Evolutionary conservation across 1,140 invertebrate species (phyloP), one percentile per base, ranked within the genome.

Genomic region (Tetraneura akinire): DNA sequence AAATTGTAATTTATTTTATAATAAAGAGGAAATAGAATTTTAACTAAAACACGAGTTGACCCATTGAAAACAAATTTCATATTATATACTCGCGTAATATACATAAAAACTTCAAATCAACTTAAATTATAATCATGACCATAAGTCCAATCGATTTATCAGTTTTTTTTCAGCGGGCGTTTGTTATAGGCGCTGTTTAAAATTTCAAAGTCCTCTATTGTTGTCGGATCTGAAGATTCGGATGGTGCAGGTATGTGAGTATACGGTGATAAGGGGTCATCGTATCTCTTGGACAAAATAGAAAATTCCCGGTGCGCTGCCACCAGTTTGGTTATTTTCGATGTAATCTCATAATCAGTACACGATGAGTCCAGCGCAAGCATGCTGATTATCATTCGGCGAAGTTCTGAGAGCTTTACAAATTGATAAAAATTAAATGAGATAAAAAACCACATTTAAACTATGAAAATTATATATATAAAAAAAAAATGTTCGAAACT

Each of bases 221-320:
- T 84, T 37, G 80, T 83, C 47, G 71, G 60, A 45, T 76, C 68
- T 4, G 70, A 74, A 6, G 51, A 60, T 18, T 78, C 74, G 37
- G 74, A 84, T 81, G 26, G 80, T 29, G 47, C 60, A 26, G 66
- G 81, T 37, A 55, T 2, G 47, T 60, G 70, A 57, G 23, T 16
- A 57, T 60, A 55, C 51, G 51, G 14, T 13, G 74, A 62, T 10
- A 84, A 29, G 9, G 83, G 83, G 42, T 84, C 83, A 47, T 83
- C 81, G 64, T 85, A 92, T 81, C 91, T 87, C 11, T 91, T 85
- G 0, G 91, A 92, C 0, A 93, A 89, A 82, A 91, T 86, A 1
- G 91, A 92, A 84, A 92, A 93, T 85, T 93, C 92, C 73, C 92
- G 89, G 86, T 93, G 91, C 1, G 92, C 92, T 81, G 92, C 90